These are phyloP conservation scores for Eristalinus sepulchralis DNA, from an alignment of 2,888 invertebrate species.

Conservation along the genomic window DNA sequence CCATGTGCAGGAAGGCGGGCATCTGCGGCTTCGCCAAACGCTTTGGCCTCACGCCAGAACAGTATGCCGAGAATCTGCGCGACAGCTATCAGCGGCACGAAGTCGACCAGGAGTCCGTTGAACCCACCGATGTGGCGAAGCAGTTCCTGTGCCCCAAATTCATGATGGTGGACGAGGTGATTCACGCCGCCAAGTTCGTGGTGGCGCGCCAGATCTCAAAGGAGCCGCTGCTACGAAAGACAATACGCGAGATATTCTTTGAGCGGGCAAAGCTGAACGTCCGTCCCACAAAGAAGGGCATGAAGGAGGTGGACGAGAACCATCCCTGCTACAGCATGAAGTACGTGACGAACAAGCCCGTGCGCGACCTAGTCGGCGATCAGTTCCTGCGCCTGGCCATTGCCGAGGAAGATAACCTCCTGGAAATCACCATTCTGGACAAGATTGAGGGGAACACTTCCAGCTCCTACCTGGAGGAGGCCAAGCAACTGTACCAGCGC, in stretches of 20 bases:
- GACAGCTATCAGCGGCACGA: slow-evolving; percentile 98
- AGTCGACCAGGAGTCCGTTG: slow-evolving; percentile 94
- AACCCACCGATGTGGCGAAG: slow-evolving; percentile 90
- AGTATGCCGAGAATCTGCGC: slow-evolving; percentile 97
- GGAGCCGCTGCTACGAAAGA: slow-evolving; percentile 93
- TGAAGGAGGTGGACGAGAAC: slow-evolving; percentile 97
- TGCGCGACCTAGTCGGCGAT: slow-evolving; percentile 92
- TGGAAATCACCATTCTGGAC: slow-evolving; percentile 88
- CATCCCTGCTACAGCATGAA: slow-evolving; percentile 94
- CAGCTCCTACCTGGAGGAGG: slow-evolving; percentile 92
- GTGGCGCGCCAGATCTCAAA: slow-evolving; percentile 96
- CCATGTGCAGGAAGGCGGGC: slow-evolving; percentile 92
- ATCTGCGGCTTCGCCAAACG: slow-evolving; percentile 92
- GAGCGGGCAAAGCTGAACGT: slow-evolving; percentile 93
- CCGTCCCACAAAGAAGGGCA: slow-evolving; percentile 93
- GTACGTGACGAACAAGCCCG: slow-evolving; percentile 95
- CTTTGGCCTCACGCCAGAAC: slow-evolving; percentile 96
- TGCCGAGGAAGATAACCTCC: slow-evolving; percentile 90
- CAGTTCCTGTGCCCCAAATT: slow-evolving; percentile 88
- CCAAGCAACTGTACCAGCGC: slow-evolving; percentile 86
- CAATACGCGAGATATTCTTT: slow-evolving; percentile 92
- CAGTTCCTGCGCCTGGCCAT: slow-evolving; percentile 92
- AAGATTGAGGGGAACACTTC: slow-evolving; percentile 90
- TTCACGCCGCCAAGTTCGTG: slow-evolving; percentile 96
- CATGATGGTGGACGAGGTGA: slow-evolving; percentile 88